These are phyloP conservation scores for Notothenia coriiceps DNA, from an alignment of 2,113 vertebrate genomes.

Conservation along the genomic window DNA sequence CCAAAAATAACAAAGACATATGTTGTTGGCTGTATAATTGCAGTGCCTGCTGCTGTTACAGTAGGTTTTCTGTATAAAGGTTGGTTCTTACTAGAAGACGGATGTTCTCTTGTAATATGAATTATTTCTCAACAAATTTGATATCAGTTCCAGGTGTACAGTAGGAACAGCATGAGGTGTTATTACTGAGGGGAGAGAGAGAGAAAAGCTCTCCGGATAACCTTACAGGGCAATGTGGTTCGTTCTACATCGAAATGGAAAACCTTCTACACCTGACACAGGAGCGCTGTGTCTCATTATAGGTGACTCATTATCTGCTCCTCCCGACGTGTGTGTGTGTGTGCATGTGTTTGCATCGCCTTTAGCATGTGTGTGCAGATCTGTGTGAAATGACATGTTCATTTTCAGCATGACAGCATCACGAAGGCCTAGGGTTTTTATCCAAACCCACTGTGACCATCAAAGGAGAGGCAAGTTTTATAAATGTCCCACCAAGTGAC, in stretches of 20 bases:
- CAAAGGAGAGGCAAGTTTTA: slow-evolving; percentile 12
- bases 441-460: slow-evolving; percentile 35
- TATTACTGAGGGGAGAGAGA: slow-evolving; percentile 23
- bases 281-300: slow-evolving; percentile 64
- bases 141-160: slow-evolving; percentile 44
- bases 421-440: slow-evolving; percentile 21
- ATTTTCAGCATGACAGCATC: slow-evolving; percentile 37
- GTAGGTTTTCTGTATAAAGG: not conserved
- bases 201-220: slow-evolving; percentile 28
- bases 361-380: slow-evolving; percentile 22
- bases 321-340: slow-evolving; percentile 32
- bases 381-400: slow-evolving; percentile 52
- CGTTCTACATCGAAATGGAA: slow-evolving; percentile 54
- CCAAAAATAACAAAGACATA: not conserved
- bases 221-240: slow-evolving; percentile 45
- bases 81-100: not conserved
- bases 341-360: slow-evolving; percentile 13
- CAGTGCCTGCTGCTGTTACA: not conserved
- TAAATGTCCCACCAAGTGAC: slow-evolving; percentile 22
- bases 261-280: slow-evolving; percentile 70
- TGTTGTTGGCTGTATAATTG: not conserved
- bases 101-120: slow-evolving; percentile 9
- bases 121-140: slow-evolving; percentile 29
- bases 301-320: slow-evolving; percentile 67
- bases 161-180: slow-evolving; percentile 43